phyloP scores from a whole-genome alignment of 2,113 vertebrate species.

The Cyanoliseus patagonus region DNA sequence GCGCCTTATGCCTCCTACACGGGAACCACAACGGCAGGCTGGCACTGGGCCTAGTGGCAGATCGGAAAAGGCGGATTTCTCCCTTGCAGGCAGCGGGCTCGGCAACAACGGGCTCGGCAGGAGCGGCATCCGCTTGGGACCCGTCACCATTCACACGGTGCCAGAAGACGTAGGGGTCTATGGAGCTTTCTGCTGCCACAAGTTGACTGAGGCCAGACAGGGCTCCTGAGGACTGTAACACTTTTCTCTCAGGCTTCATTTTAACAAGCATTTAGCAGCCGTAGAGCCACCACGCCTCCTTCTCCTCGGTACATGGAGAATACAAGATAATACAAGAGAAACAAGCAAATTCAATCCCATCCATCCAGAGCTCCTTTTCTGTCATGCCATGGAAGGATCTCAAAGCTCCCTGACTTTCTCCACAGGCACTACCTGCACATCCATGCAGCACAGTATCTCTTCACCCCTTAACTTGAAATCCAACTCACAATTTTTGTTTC shows the following conservation, averaged over 20 bases:
- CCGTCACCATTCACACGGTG: rapidly evolving
- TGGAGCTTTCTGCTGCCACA: background rate
- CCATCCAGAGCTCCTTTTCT: background rate
- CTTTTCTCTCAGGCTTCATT: background rate
- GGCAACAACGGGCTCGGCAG: background rate
- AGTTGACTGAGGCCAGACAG: background rate
- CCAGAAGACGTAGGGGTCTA: background rate
- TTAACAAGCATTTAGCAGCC: background rate
- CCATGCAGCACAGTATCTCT: background rate
- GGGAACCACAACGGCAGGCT: background rate
- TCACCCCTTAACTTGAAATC: background rate
- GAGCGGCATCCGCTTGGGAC: background rate
- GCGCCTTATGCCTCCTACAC: background rate
- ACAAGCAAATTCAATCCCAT: background rate
- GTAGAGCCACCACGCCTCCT: background rate
- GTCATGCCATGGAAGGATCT: background rate
- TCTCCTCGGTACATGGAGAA: background rate
- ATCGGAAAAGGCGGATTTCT: background rate
- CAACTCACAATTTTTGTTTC: background rate
- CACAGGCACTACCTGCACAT: background rate
- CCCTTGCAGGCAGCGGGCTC: background rate
- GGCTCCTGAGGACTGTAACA: background rate
- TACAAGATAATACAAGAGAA: background rate
- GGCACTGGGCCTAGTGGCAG: background rate
- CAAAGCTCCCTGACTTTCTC: background rate